A percentile compares a stretch with the other conserved stretches of the same genome.
Conservation (phyloP, 2,113 vertebrate species). For the Tachuris rubrigastra region DNA sequence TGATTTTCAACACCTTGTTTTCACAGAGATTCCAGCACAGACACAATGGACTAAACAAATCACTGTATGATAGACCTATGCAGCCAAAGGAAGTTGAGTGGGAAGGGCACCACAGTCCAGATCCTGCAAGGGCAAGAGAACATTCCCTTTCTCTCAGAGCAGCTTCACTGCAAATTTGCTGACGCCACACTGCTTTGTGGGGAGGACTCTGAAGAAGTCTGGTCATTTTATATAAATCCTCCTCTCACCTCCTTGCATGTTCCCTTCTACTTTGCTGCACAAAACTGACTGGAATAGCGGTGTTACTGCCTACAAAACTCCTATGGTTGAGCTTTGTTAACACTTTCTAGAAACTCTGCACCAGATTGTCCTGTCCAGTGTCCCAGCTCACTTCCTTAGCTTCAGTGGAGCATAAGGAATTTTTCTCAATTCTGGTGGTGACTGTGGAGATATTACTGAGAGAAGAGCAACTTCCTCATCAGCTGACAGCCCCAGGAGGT, state of each 20-base stretch:
- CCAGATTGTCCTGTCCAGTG: neutral
- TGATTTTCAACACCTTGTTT: neutral
- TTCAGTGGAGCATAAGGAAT: neutral
- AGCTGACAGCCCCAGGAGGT: neutral
- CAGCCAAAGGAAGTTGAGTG: neutral
- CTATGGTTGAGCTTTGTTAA: neutral
- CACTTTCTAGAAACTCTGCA: neutral
- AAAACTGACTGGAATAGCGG: neutral
- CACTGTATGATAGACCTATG: neutral
- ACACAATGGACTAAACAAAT: neutral
- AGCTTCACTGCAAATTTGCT: neutral
- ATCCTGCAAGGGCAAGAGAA: neutral
- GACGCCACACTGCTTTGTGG: neutral
- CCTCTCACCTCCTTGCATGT: neutral
- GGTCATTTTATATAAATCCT: neutral
- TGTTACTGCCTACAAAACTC: neutral
- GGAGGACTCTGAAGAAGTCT: neutral
- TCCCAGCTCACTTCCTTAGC: neutral
- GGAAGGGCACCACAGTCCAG: neutral
- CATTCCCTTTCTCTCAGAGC: neutral
- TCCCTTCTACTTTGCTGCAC: neutral
- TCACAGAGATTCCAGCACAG: neutral
- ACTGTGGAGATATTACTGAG: neutral
- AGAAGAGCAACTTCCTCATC: neutral
- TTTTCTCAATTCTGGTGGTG: neutral